These are phyloP conservation scores for Eriocheir sinensis DNA, from an alignment of 1,140 invertebrate genomes.

Conservation along the genomic window DNA sequence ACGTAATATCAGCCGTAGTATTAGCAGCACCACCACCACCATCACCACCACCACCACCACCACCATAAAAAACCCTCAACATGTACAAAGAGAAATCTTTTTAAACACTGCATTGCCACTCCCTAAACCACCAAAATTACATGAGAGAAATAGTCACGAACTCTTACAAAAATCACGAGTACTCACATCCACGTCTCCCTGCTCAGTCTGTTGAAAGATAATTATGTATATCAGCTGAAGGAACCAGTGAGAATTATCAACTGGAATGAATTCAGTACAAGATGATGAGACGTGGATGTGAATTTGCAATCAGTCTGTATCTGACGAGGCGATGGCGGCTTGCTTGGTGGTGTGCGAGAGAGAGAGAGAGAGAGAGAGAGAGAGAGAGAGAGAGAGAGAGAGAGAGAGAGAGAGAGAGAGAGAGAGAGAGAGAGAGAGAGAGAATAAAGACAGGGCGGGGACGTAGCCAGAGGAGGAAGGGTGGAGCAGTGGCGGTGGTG, in stretches of 20 bases:
- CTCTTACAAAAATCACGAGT: background rate
- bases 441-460: no score
- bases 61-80: background rate
- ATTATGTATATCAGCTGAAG: no score
- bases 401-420: background rate
- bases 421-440: background rate
- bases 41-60: background rate
- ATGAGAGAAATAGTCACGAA: background rate
- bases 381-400: background rate
- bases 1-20: no score
- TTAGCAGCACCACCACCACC: background rate
- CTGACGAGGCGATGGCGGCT: background rate
- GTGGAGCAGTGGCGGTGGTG: background rate
- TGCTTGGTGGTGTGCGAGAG: background rate
- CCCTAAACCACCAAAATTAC: background rate
- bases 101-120: background rate
- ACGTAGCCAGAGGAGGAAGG: no score
- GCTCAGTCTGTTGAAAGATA: no score
- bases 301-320: background rate
- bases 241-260: background rate
- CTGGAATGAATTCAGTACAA: background rate
- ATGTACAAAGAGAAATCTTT: no score
- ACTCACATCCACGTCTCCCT: background rate
- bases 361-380: background rate
- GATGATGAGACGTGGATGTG: background rate